Percentiles rank a stretch among this genome's conserved stretches.
These are phyloP conservation scores for Dione juno DNA, from an alignment of 2,888 invertebrate species.

Conservation along the genomic window DNA sequence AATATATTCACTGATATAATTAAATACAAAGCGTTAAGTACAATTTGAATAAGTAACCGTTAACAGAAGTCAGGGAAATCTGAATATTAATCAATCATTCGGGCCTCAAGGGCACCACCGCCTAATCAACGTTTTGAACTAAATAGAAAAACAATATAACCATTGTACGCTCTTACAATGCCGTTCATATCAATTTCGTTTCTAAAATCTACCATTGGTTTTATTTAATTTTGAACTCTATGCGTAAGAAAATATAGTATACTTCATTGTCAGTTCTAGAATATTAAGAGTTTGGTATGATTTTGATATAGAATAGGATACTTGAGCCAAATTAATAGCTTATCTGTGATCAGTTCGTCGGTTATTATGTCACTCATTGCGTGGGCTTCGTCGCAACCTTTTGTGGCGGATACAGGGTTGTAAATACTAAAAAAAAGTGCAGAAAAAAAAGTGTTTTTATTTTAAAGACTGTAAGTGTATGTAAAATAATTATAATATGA, in stretches of 20 bases:
- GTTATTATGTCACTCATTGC: conserved; percentile 79
- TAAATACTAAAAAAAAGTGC: neutral
- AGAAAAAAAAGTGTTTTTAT: too few relatives aligned
- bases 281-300: conserved; percentile 54
- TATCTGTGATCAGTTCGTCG: conserved; percentile 74
- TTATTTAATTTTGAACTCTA: conserved; percentile 40
- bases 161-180: conserved; percentile 68
- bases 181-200: conserved; percentile 69
- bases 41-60: neutral
- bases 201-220: conserved; percentile 30
- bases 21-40: neutral
- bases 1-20: neutral
- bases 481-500: too few relatives aligned
- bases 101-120: conserved; percentile 54
- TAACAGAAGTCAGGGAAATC: conserved; percentile 47
- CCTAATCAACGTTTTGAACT: conserved; percentile 60
- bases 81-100: conserved; percentile 60
- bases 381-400: conserved; percentile 62
- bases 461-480: too few relatives aligned
- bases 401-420: conserved; percentile 64
- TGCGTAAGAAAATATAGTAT: conserved; percentile 34
- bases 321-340: conserved; percentile 80
- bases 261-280: conserved; percentile 27
- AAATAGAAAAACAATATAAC: conserved; percentile 69
- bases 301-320: conserved; percentile 69